Evolutionary conservation across 2,113 vertebrate species (phyloP).

Genomic region (Arothron firmamentum): DNA sequence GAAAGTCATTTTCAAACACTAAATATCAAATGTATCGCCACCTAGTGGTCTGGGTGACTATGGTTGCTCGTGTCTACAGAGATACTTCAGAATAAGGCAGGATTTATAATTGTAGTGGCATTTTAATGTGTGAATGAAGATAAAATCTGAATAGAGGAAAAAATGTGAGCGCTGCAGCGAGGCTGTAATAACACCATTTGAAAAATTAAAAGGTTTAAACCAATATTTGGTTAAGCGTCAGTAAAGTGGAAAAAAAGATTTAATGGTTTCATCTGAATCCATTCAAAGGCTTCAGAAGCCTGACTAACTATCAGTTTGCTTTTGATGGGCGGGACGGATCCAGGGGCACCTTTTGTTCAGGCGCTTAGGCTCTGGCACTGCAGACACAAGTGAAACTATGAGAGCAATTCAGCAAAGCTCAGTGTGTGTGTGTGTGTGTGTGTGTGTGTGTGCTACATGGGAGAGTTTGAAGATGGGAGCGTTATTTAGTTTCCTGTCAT

Average conservation of each 20-base stretch:
- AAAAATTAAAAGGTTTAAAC: no score
- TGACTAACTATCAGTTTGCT: conserved; percentile 52
- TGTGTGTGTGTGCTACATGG: neutral
- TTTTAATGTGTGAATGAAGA: no score
- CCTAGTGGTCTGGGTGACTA: no score
- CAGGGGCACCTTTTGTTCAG: conserved; percentile 57
- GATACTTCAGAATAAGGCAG: no score
- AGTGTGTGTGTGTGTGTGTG: conserved; percentile 24
- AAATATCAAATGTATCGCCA: neutral
- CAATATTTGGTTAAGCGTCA: no score
- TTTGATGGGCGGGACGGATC: conserved; percentile 49
- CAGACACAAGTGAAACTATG: conserved; percentile 57
- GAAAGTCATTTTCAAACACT: no score
- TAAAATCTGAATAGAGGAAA: no score
- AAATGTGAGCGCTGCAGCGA: no score
- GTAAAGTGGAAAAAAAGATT: conserved; percentile 27
- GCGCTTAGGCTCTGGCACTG: conserved; percentile 39
- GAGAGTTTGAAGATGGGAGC: no score
- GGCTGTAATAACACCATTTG: no score
- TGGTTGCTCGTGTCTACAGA: no score
- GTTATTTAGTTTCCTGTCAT: conserved; percentile 61
- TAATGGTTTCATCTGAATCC: conserved; percentile 68
- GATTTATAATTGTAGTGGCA: no score
- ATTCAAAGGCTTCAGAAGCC: conserved; percentile 43
- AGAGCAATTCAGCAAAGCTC: conserved; percentile 51